phyloP scores from a whole-genome alignment of 2,113 vertebrate species.

The Albula goreensis region DNA sequence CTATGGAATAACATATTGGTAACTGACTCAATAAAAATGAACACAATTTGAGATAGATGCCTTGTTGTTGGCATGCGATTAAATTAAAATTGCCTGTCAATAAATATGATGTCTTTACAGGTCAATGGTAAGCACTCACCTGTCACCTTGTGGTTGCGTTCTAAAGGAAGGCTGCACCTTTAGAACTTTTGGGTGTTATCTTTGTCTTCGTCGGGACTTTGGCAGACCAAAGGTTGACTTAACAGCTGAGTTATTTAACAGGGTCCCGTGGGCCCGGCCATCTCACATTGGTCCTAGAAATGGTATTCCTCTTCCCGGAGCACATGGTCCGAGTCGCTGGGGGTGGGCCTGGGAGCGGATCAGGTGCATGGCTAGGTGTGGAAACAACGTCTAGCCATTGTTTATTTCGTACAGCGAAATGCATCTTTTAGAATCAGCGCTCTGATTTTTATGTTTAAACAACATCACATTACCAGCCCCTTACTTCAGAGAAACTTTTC shows the following conservation, averaged over 20 bases:
- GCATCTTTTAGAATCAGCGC: no score
- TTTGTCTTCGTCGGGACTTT: conserved; percentile 73
- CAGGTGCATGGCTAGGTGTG: no score
- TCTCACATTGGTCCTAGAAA: neutral
- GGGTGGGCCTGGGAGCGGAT: no score
- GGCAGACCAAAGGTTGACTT: conserved; percentile 85
- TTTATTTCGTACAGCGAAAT: neutral
- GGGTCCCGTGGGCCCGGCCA: conserved; percentile 44
- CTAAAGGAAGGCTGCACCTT: conserved; percentile 50
- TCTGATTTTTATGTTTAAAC: neutral
- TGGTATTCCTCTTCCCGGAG: neutral
- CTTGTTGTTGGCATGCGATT: no score
- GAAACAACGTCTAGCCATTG: no score
- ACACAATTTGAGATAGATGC: no score
- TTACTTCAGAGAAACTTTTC: neutral
- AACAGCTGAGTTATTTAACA: conserved; percentile 95
- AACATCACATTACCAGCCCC: neutral
- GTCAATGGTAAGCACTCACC: conserved; percentile 53
- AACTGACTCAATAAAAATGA: neutral
- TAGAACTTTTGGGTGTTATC: conserved; percentile 53
- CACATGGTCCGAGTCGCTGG: neutral
- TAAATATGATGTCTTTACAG: no score
- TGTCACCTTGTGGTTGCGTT: conserved; percentile 41
- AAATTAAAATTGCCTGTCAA: no score
- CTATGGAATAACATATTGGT: neutral